Evolutionary conservation across 2,888 invertebrate genomes (phyloP), one percentile per base, ranked within the genome.

Genomic region (Ormia ochracea): DNA sequence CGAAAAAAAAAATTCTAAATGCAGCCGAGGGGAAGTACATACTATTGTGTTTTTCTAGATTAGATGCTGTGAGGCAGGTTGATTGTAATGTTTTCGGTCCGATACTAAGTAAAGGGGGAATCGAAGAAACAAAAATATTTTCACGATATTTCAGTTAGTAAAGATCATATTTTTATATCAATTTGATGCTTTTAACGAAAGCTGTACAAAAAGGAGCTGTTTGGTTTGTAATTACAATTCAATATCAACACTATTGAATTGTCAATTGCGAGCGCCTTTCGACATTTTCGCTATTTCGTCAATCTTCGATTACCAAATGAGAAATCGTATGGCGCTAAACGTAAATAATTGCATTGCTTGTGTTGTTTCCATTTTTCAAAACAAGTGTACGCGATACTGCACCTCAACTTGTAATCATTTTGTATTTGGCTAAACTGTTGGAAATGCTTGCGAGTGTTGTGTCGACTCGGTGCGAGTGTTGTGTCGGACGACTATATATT

Each of bases 281-380:
- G 21, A 45, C 14, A 10, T 31, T 52, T 68, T 14, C n/a, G n/a
- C n/a, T 36, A 6, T n/a, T 63, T 17, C 14, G 10, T 10, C 14
- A 21, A 14, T 26, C 10, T 59, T 41, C 14, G 41, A 52, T 36
- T 26, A 75, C 56, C 61, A 78, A 84, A 85, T 86, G 84, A 84
- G 85, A 84, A 87, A 87, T 85, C 86, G 85, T 86, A 86, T 87
- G 85, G 85, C 85, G 83, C 84, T 56, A 21, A 21, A 36, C 43
- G 7, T 12, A 17, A 54, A 45, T 86, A 86, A 84, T 83, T 85
- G 84, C 86, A 83, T 38, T 10, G 23, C 23, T 45, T 19, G 36
- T n/a, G 33, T 33, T 31, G 21, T n/a, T 5, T 83, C 38, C 19
- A 45, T 31, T 36, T n/a, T 5, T 83, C 38, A 12, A 45, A 59